Conservation (phyloP, 2,113 vertebrate species). For the Gambusia affinis region DNA sequence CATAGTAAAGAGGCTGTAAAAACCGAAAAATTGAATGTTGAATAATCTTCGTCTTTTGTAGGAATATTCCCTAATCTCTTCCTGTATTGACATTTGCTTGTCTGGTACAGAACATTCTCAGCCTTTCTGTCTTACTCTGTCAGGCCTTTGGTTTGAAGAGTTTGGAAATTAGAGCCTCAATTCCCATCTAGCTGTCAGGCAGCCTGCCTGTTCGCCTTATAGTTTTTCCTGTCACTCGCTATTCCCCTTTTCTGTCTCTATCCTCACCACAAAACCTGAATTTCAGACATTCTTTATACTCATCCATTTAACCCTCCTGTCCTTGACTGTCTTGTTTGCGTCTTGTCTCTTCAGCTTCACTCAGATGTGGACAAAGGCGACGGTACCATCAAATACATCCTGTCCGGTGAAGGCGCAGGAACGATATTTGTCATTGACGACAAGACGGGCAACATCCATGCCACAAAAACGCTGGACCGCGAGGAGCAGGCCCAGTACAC, state of each 20-base stretch:
- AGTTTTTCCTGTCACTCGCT: neutral
- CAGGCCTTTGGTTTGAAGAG: neutral
- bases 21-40: constrained; percentile 39
- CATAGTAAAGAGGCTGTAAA: constrained; percentile 20
- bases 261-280: no score
- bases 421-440: constrained; percentile 99
- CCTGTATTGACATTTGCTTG: constrained; percentile 24
- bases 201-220: neutral
- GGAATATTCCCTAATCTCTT: constrained; percentile 32
- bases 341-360: constrained; percentile 85
- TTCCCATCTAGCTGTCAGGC: constrained; percentile 13
- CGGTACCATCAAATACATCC: constrained; percentile 98
- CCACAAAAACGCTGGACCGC: constrained; percentile 96
- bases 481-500: constrained; percentile 98
- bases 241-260: no score
- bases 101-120: neutral
- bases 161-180: neutral
- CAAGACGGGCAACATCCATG: constrained; percentile 99
- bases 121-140: neutral
- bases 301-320: no score
- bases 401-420: constrained; percentile 96
- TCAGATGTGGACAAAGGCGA: constrained; percentile 95
- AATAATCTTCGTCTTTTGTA: constrained; percentile 25
- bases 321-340: constrained; percentile 1
- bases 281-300: no score